Evolutionary conservation across 2,113 vertebrate genomes (phyloP).

Genomic region (Candoia aspera): DNA sequence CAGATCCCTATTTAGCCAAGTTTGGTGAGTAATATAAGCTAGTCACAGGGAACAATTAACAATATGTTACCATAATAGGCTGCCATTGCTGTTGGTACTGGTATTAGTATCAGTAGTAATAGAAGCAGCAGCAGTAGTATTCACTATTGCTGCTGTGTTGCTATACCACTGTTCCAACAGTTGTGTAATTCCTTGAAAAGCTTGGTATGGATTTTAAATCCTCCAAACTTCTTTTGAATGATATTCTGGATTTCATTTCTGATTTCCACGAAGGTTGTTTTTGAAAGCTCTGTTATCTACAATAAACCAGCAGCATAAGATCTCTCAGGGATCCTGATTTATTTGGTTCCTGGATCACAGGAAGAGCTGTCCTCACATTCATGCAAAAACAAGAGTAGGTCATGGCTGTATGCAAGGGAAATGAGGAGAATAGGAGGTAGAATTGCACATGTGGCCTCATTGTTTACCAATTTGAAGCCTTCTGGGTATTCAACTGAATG

Average conservation of each 20-base stretch:
- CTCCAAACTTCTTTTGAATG: not conserved
- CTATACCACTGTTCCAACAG: not conserved
- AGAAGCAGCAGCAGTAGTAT: not conserved
- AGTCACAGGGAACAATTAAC: not conserved
- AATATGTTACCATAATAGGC: not conserved
- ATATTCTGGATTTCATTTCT: not conserved
- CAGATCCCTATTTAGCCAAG: not conserved
- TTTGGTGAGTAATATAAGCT: not conserved
- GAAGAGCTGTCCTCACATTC: not conserved
- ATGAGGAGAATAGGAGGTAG: not conserved
- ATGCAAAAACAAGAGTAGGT: not conserved
- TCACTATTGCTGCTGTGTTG: not conserved
- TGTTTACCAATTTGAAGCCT: not conserved
- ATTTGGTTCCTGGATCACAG: not conserved
- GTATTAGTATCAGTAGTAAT: not conserved
- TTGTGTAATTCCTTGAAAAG: not conserved
- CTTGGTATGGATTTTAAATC: not conserved
- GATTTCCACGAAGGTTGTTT: not conserved
- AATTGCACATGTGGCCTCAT: not conserved
- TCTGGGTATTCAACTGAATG: not conserved
- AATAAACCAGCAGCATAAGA: not conserved
- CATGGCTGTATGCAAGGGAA: not conserved
- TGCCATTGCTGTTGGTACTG: not conserved
- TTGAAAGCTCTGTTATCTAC: not conserved
- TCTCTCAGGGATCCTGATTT: not conserved